Percentiles rank a stretch among this genome's conserved stretches.
Evolutionary conservation across 2,888 invertebrate genomes (phyloP).

Genomic region (Chirona hameri): DNA sequence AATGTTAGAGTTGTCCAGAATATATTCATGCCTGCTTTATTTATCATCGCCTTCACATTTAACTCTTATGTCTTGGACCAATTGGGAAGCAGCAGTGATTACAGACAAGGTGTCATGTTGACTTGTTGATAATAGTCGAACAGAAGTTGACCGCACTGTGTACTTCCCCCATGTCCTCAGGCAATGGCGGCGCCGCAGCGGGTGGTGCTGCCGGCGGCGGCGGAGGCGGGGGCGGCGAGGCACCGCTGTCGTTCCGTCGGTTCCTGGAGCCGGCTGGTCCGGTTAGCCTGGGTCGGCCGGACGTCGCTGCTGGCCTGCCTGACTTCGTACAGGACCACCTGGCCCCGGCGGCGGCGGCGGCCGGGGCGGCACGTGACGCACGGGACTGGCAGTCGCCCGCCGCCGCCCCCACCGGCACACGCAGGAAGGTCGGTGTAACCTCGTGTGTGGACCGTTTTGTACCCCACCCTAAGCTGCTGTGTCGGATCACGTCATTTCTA

Average conservation of each 20-base stretch:
- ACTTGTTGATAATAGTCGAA: no score
- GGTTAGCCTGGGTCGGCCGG: background rate
- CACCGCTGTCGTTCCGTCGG: slow-evolving; percentile 29
- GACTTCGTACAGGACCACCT: slow-evolving; percentile 30
- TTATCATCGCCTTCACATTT: no score
- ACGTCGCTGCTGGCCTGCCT: slow-evolving; percentile 13
- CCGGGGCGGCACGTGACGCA: background rate
- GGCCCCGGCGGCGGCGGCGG: background rate
- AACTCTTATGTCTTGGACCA: no score
- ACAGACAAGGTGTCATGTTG: no score
- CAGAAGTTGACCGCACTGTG: no score
- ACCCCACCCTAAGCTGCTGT: no score
- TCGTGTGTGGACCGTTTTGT: background rate
- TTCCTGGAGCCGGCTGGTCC: slow-evolving; percentile 1
- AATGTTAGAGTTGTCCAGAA: background rate
- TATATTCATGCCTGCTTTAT: no score
- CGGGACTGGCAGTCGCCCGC: background rate
- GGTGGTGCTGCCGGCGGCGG: background rate
- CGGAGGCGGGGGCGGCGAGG: slow-evolving; percentile 1
- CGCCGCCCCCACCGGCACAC: slow-evolving; percentile 23
- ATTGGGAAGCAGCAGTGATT: no score
- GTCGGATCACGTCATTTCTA: background rate
- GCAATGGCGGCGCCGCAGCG: background rate
- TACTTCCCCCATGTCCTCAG: background rate
- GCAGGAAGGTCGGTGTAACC: background rate